Base-by-base conservation (phyloP, 2,113 vertebrate species). In the Indicator indicator region DNA sequence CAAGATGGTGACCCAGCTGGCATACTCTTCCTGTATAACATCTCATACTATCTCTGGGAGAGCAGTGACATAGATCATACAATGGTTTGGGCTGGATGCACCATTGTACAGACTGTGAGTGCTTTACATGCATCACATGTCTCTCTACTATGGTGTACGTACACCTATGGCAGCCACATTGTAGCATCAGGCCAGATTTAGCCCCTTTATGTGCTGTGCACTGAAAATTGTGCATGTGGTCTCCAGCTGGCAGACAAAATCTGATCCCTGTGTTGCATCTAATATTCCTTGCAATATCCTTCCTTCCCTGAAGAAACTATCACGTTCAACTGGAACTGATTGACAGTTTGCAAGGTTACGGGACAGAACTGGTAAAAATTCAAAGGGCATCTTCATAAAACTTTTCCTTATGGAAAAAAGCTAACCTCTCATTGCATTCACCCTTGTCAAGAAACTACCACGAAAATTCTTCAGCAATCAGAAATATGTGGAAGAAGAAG, bases 1-100 rank as follows among this genome's bases (percentile, higher is more conserved):
- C 20, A 63, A 55, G 11, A 9, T 0, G 0, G 2, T 17, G 18
- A 10, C 10, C 48, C 20, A 21, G 20, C 48, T 21, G 48, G 4
- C 20, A 7, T 42, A 23, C 24, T 70, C 12, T 67, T 19, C 11
- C 26, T 62, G 4, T 11, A 7, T 27, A 48, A 36, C 26, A 9
- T 18, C 48, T 89, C 3, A 0, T 5, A 8, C 7, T 28, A n/a
- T 4, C 54, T 33, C 46, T 46, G 18, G 16, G 10, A 59, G 18
- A n/a, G 4, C 4, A 54, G 14, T 33, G 33, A 78, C 28, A 6
- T 15, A 12, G 6, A 19, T 7, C 48, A 48, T 48, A 48, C 48
- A 48, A 48, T 48, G 48, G 48, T 48, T 48, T 48, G 48, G 48
- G 5, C 21, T 19, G 9, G 48, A 9, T 48, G 15, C 7, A 28